These are phyloP conservation scores for Atta cephalotes DNA, from an alignment of 1,140 invertebrate species.

Conservation along the genomic window DNA sequence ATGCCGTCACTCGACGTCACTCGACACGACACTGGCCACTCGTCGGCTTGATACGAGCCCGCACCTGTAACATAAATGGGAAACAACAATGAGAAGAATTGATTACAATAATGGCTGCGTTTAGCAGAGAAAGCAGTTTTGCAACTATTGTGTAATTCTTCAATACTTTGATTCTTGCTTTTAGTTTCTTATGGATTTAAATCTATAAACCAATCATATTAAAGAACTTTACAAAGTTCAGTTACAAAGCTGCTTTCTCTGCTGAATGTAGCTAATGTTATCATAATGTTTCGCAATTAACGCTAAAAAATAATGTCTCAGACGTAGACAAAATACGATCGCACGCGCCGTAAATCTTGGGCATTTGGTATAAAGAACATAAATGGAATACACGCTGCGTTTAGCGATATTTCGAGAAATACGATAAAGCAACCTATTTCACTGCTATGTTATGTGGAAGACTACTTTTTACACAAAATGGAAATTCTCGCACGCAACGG, in stretches of 20 bases:
- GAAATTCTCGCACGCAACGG: constrained; percentile 70
- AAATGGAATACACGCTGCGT: constrained; percentile 10
- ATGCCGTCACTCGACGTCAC: constrained; percentile 24
- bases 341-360: constrained; percentile 7
- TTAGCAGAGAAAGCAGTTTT: no score
- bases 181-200: no score
- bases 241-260: no score
- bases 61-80: constrained; percentile 61
- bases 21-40: constrained; percentile 33
- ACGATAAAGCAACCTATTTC: constrained; percentile 38
- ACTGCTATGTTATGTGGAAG: background rate
- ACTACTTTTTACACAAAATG: constrained; percentile 45
- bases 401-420: constrained; percentile 42
- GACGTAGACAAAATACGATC: background rate
- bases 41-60: constrained; percentile 32
- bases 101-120: background rate
- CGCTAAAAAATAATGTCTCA: background rate
- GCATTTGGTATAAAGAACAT: background rate
- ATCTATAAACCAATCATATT: no score
- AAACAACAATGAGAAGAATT: background rate
- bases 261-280: background rate
- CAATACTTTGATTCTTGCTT: no score
- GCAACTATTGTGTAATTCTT: no score
- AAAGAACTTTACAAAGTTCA: no score
- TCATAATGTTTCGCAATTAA: background rate